Percentiles rank a stretch among this genome's conserved stretches.
Conservation (phyloP, 2,113 vertebrate species). For the Fregata magnificens region DNA sequence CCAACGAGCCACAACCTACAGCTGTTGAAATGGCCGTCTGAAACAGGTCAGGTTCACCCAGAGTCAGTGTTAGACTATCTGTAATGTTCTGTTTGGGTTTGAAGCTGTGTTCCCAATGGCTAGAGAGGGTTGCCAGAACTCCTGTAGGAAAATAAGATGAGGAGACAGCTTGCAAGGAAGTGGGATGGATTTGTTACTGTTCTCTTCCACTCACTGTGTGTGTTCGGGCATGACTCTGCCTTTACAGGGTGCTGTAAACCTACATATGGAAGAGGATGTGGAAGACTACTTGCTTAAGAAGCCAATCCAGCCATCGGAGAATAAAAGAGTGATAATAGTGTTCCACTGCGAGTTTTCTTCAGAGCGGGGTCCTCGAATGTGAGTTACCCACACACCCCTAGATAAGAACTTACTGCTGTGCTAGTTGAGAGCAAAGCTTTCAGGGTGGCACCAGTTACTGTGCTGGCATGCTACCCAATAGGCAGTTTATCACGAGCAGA, state of each 20-base stretch:
- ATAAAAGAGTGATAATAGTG: conserved; percentile 86
- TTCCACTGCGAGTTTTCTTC: conserved; percentile 99
- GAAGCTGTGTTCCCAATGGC: fast-evolving
- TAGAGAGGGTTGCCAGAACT: background rate
- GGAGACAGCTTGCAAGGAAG: fast-evolving
- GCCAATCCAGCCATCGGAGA: conserved; percentile 74
- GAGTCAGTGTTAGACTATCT: fast-evolving
- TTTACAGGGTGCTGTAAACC: conserved; percentile 87
- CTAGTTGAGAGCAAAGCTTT: background rate
- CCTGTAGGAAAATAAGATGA: background rate
- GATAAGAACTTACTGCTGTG: fast-evolving
- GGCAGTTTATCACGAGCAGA: fast-evolving
- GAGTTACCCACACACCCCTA: background rate
- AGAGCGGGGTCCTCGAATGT: conserved; percentile 92
- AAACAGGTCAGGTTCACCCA: no score
- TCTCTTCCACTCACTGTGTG: fast-evolving
- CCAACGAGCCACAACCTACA: fast-evolving
- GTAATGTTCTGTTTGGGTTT: background rate
- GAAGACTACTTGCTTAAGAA: conserved; percentile 82
- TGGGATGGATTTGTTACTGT: fast-evolving
- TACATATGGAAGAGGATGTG: conserved; percentile 91
- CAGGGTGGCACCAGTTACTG: fast-evolving
- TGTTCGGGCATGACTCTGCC: fast-evolving
- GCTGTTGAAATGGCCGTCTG: background rate
- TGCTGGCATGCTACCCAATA: fast-evolving